Percentiles rank a stretch among this genome's conserved stretches.
Conservation (phyloP, 1,140 invertebrate genomes). For the Pseudachorutes palmiensis region DNA sequence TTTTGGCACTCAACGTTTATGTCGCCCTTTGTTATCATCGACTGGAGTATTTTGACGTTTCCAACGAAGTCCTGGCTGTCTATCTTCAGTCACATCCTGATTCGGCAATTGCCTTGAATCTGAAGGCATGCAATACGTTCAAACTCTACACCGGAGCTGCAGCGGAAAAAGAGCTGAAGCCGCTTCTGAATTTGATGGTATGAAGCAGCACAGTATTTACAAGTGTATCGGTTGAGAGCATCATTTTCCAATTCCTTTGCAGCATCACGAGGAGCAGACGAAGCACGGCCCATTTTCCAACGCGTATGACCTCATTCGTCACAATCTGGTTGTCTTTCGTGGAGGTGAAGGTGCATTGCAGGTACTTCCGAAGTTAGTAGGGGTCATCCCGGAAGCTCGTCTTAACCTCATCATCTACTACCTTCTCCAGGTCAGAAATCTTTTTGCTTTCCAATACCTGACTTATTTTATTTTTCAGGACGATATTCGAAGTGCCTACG, state of each 20-base stretch:
- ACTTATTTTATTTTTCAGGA: conserved; percentile 45
- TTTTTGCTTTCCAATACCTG: neutral
- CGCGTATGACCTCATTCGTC: conserved; percentile 76
- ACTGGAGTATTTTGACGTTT: conserved; percentile 82
- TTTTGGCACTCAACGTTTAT: conserved; percentile 91
- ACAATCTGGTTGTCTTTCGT: conserved; percentile 93
- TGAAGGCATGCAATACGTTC: conserved; percentile 84
- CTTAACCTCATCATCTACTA: conserved; percentile 94
- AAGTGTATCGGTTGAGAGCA: neutral
- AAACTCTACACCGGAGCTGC: conserved; percentile 88
- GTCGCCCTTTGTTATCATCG: conserved; percentile 97
- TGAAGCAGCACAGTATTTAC: neutral
- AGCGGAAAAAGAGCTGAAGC: conserved; percentile 76
- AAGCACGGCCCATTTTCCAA: conserved; percentile 36
- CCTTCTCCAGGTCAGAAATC: conserved; percentile 60
- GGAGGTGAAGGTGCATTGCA: conserved; percentile 87
- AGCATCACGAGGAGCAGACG: conserved; percentile 37
- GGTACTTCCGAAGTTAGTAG: conserved; percentile 80
- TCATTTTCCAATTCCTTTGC: neutral
- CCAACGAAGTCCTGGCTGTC: conserved; percentile 85
- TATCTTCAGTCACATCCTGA: conserved; percentile 89
- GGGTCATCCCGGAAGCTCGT: conserved; percentile 92
- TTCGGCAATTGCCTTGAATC: conserved; percentile 87
- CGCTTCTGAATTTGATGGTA: conserved; percentile 50
- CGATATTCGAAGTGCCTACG: conserved; percentile 80